Conservation (phyloP, 2,888 invertebrate species). For the Zelleria hepariella region DNA sequence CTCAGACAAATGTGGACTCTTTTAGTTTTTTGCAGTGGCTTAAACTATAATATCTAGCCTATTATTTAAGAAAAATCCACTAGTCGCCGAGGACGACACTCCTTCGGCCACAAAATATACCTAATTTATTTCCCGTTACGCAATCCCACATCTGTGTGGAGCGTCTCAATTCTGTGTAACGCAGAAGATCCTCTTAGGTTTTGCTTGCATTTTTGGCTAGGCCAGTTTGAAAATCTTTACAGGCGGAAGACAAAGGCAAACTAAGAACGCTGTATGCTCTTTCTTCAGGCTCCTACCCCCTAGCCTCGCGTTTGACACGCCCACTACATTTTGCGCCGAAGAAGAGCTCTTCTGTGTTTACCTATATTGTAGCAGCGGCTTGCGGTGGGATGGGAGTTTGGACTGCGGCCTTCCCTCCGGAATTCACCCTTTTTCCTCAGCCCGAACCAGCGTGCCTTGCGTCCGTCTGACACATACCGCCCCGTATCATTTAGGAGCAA, state of each 20-base stretch:
- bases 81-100: neutral
- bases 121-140: slow-evolving; percentile 15
- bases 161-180: too few species aligned
- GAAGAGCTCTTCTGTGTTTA: neutral
- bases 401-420: slow-evolving; percentile 18
- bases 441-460: neutral
- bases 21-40: too few species aligned
- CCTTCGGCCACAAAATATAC: neutral
- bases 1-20: too few species aligned
- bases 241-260: too few species aligned
- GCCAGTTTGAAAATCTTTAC: too few species aligned
- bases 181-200: neutral
- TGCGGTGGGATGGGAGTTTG: neutral
- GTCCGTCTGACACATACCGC: neutral
- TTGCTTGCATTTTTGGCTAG: too few species aligned
- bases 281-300: too few species aligned
- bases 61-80: neutral
- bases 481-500: neutral
- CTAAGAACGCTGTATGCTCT: too few species aligned
- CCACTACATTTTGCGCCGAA: neutral
- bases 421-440: slow-evolving; percentile 27
- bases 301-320: too few species aligned
- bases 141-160: slow-evolving; percentile 23
- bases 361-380: neutral
- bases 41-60: neutral